Conservation (phyloP, 2,888 invertebrate genomes). For the Chrysolina oricalcia region DNA sequence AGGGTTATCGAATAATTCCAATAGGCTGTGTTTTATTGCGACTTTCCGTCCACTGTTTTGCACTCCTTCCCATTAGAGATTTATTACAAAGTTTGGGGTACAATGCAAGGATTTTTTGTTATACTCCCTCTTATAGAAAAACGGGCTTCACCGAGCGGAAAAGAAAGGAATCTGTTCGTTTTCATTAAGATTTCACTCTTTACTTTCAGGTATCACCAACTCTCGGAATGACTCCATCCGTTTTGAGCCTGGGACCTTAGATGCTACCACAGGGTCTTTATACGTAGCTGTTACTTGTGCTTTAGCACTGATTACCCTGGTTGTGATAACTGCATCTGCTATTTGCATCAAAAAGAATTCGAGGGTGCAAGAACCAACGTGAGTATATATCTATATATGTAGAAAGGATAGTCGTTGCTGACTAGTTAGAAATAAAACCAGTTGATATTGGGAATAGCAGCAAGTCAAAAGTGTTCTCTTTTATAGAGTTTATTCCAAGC, state of each 20-base stretch:
- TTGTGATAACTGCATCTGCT: slow-evolving; percentile 81
- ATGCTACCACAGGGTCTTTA: slow-evolving; percentile 79
- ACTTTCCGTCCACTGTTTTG: too few relatives aligned
- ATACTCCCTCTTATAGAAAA: slow-evolving; percentile 16
- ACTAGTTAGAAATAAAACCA: too few relatives aligned
- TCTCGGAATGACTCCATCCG: slow-evolving; percentile 84
- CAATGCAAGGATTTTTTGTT: slow-evolving; percentile 21
- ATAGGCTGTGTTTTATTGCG: too few relatives aligned
- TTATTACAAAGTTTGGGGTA: neutral
- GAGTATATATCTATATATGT: slow-evolving; percentile 70
- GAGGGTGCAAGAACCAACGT: slow-evolving; percentile 81
- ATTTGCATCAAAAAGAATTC: slow-evolving; percentile 81
- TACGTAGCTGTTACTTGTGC: slow-evolving; percentile 90
- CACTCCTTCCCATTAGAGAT: too few relatives aligned
- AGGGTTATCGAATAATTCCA: too few relatives aligned
- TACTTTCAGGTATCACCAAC: slow-evolving; percentile 62
- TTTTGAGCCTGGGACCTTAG: slow-evolving; percentile 79
- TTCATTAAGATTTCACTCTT: slow-evolving; percentile 52
- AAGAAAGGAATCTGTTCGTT: slow-evolving; percentile 49
- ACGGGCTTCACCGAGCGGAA: slow-evolving; percentile 42
- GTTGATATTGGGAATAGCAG: too few relatives aligned
- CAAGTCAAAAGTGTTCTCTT: too few relatives aligned
- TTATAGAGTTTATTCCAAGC: too few relatives aligned
- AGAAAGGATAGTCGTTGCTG: too few relatives aligned
- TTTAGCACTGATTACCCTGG: slow-evolving; percentile 79